Base-by-base conservation (phyloP, 2,888 invertebrate genomes). In the Papilio protenor region DNA sequence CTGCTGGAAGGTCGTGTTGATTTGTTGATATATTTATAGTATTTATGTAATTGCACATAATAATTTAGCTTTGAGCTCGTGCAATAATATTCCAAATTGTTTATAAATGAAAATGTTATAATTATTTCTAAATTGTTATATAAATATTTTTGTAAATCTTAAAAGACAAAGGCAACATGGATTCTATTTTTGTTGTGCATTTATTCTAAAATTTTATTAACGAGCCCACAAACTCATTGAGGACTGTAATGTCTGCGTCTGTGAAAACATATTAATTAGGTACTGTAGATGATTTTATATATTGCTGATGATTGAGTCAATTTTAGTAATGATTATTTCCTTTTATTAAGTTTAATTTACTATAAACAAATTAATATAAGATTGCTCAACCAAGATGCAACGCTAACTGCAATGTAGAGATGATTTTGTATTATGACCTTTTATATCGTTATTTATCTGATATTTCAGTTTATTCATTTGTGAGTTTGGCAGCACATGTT, bases 401-500 rank as follows among this genome's bases (percentile, higher is more conserved):
- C 90, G 91, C 90, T 93, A 92, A 92, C 92, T 92, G 91, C 94
- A 91, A 92, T 91, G 89, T 92, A 92, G 90, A 90, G 85, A 89
- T 90, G 87, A 90, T 91, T 91, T 93, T 93, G 88, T 91, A 91
- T 91, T 90, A 91, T 90, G 89, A 87, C 90, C 88, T 90, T 90
- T 92, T 91, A 87, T 91, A 92, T 91, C 85, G 88, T 90, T 91
- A 91, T 93, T 92, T 93, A 92, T 92, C 90, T 91, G 90, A 92
- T 92, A 88, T 91, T 91, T 92, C 90, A 90, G 90, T 92, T 92
- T 89, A 89, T 92, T 91, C 86, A 87, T 92, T 93, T 94, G 92
- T 92, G 93, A 94, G 92, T 92, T 89, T 90, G 94, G 94, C 94
- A 94, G 94, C 93, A 93, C 93, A 94, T 94, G 93, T 93, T 94